Conservation (phyloP, 2,113 vertebrate species). For the Thamnaconus septentrionalis region DNA sequence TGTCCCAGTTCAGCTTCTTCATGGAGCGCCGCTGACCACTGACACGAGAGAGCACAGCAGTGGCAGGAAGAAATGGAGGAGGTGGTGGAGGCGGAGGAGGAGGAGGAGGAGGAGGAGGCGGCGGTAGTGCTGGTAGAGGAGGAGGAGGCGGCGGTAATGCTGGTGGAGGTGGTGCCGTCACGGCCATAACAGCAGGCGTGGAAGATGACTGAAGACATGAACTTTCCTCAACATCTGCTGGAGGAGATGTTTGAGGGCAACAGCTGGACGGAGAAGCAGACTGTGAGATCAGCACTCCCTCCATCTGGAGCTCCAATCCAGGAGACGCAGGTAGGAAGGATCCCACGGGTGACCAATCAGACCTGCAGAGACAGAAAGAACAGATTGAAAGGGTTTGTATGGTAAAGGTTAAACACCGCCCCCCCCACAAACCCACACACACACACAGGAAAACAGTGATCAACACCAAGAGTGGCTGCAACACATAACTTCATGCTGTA, state of each 20-base stretch:
- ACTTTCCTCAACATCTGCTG: constrained; percentile 17
- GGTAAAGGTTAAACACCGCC: too few relatives aligned
- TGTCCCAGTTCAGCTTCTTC: constrained; percentile 83
- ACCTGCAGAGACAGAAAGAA: constrained; percentile 26
- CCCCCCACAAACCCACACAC: too few relatives aligned
- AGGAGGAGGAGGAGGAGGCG: background rate
- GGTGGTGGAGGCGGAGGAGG: constrained; percentile 41
- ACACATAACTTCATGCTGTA: too few relatives aligned
- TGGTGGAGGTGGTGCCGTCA: constrained; percentile 3
- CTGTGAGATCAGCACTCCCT: constrained; percentile 44
- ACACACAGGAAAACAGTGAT: too few relatives aligned
- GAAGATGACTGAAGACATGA: constrained; percentile 8
- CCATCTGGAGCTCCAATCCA: constrained; percentile 49
- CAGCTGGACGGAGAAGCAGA: constrained; percentile 13
- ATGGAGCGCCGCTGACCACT: constrained; percentile 63
- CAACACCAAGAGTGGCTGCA: too few relatives aligned
- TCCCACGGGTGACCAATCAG: constrained; percentile 4
- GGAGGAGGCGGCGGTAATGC: constrained; percentile 29
- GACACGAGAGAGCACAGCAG: constrained; percentile 23
- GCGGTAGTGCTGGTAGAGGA: background rate
- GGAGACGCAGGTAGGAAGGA: constrained; percentile 4
- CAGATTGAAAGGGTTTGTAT: too few relatives aligned
- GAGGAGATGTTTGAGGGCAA: constrained; percentile 16
- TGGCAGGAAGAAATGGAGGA: constrained; percentile 1
- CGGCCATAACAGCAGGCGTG: background rate